Conservation (phyloP, 2,888 invertebrate genomes). For the Parapristionchus giblindavisi region DNA sequence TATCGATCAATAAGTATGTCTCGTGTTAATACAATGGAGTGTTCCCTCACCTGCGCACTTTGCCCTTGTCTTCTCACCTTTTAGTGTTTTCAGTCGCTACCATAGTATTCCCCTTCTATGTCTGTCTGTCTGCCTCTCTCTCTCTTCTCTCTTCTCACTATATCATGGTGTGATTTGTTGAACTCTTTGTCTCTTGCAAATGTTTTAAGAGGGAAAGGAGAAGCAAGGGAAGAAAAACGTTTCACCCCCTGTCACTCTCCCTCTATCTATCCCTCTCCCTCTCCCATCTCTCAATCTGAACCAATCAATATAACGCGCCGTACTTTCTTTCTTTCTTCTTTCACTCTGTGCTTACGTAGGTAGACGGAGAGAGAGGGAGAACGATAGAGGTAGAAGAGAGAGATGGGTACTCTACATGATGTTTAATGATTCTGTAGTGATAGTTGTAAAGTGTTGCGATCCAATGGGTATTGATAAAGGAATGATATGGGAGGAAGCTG, state of each 20-base stretch:
- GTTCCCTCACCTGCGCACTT: background rate
- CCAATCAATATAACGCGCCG: slow-evolving; percentile 26
- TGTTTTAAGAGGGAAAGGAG: background rate
- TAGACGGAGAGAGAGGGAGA: background rate
- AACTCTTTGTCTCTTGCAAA: no score
- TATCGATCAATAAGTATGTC: slow-evolving; percentile 3
- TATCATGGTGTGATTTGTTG: no score
- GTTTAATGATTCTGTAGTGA: slow-evolving; percentile 2
- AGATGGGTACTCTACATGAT: background rate
- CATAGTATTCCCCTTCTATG: background rate
- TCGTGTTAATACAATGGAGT: background rate
- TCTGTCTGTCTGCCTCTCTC: slow-evolving; percentile 9
- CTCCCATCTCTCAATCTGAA: background rate
- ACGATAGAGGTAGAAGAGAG: background rate
- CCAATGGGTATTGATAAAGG: no score
- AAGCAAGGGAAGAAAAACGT: background rate
- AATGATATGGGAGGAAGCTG: no score
- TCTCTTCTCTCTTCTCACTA: slow-evolving; percentile 9
- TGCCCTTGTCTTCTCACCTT: slow-evolving; percentile 5
- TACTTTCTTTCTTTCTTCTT: slow-evolving; percentile 16
- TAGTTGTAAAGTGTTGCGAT: slow-evolving; percentile 15
- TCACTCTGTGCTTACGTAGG: slow-evolving; percentile 14
- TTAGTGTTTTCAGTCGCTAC: background rate
- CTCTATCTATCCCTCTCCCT: background rate
- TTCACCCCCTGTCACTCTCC: background rate